A percentile compares a stretch with the other conserved stretches of the same genome.
These are phyloP conservation scores for Dinocampus coccinellae DNA, from an alignment of 2,888 invertebrate species.

Conservation along the genomic window DNA sequence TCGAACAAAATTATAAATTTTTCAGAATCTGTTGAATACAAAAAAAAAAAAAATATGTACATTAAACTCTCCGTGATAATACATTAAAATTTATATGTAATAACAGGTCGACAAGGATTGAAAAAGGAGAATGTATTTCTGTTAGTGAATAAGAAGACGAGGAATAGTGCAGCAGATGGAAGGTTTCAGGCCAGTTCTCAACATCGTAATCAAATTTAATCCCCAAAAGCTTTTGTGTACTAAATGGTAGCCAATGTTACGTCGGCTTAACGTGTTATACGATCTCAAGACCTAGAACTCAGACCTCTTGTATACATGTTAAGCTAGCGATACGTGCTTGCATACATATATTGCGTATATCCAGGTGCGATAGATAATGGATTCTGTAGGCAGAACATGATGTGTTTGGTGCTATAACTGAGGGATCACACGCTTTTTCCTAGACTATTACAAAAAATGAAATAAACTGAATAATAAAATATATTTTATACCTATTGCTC, in stretches of 20 bases:
- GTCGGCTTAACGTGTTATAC: conserved; percentile 50
- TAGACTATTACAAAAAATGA: conserved; percentile 26
- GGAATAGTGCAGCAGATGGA: conserved; percentile 39
- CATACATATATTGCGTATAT: conserved; percentile 35
- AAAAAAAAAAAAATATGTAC: too few relatives aligned
- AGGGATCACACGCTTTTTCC: conserved; percentile 18
- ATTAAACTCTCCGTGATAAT: too few relatives aligned
- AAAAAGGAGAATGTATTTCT: conserved; percentile 10
- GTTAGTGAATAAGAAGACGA: conserved; percentile 15
- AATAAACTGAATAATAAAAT: neutral
- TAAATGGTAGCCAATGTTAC: conserved; percentile 53
- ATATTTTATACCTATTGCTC: too few relatives aligned
- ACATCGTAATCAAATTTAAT: conserved; percentile 59
- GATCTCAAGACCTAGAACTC: conserved; percentile 34
- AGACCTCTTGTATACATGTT: conserved; percentile 10
- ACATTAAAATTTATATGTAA: conserved; percentile 44
- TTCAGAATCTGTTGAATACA: too few relatives aligned
- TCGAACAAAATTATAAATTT: too few relatives aligned
- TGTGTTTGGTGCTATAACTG: neutral
- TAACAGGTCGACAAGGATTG: conserved; percentile 29
- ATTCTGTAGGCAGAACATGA: conserved; percentile 38
- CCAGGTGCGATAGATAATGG: conserved; percentile 37
- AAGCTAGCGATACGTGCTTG: conserved; percentile 23
- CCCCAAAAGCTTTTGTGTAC: conserved; percentile 49
- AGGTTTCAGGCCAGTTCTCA: conserved; percentile 45